A percentile compares a stretch with the other conserved stretches of the same genome.
Evolutionary conservation across 2,113 vertebrate genomes (phyloP).

Genomic region (Lota lota): DNA sequence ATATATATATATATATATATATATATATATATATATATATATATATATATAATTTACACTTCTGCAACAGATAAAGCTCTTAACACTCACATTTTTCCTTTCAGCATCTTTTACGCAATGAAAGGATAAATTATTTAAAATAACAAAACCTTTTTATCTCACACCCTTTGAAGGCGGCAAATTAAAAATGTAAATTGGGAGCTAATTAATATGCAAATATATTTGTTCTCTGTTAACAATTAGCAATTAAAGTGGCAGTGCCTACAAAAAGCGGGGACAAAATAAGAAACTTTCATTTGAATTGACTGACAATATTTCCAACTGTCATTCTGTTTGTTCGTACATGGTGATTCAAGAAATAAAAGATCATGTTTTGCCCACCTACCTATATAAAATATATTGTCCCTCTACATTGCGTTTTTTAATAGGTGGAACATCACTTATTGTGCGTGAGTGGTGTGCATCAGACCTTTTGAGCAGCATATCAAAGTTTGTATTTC

Average conservation of each 20-base stretch:
- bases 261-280: slow-evolving; percentile 98
- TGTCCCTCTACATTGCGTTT: no score
- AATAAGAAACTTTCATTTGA: slow-evolving; percentile 99
- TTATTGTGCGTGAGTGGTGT: slow-evolving; percentile 4
- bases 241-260: slow-evolving; percentile 99
- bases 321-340: slow-evolving; percentile 70
- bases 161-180: slow-evolving; percentile 97
- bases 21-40: slow-evolving; percentile 8
- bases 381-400: slow-evolving; percentile 55
- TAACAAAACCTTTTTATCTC: slow-evolving; percentile 98
- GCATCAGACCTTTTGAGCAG: not conserved
- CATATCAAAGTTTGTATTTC: no score
- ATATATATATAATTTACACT: slow-evolving; percentile 24
- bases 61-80: slow-evolving; percentile 52
- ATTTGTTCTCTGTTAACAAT: slow-evolving; percentile 99
- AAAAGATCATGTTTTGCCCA: slow-evolving; percentile 47
- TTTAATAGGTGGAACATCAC: no score
- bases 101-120: slow-evolving; percentile 96
- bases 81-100: slow-evolving; percentile 86
- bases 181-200: slow-evolving; percentile 98
- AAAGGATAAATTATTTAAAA: slow-evolving; percentile 99
- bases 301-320: slow-evolving; percentile 85
- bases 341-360: slow-evolving; percentile 25
- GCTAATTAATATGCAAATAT: slow-evolving; percentile 99
- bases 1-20: slow-evolving; percentile 15